phyloP scores from a whole-genome alignment of 2,888 invertebrate species.

The Dascillus cervinus region DNA sequence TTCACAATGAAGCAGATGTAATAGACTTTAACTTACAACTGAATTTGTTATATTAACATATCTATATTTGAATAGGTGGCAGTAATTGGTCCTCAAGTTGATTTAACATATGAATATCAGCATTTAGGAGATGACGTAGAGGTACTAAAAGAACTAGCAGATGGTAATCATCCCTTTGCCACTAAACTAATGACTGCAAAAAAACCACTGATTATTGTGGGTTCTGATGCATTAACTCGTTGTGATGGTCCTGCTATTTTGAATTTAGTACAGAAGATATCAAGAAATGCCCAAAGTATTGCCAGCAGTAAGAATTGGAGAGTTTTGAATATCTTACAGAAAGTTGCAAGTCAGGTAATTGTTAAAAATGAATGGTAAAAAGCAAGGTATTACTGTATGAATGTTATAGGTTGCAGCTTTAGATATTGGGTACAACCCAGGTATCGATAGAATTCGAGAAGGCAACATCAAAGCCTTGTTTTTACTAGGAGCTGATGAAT shows the following conservation, averaged over 20 bases:
- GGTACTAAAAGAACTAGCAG: slow-evolving; percentile 65
- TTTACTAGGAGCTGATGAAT: slow-evolving; percentile 91
- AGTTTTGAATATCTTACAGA: slow-evolving; percentile 89
- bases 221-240: slow-evolving; percentile 74
- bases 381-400: background rate
- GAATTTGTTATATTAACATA: background rate
- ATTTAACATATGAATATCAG: slow-evolving; percentile 88
- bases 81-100: slow-evolving; percentile 82
- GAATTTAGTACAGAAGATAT: slow-evolving; percentile 65
- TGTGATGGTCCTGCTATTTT: slow-evolving; percentile 71
- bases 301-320: slow-evolving; percentile 52
- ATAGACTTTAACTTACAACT: slow-evolving; percentile 6
- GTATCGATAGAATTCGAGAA: slow-evolving; percentile 53
- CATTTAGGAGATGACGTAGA: slow-evolving; percentile 78
- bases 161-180: slow-evolving; percentile 62
- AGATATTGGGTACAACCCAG: slow-evolving; percentile 87
- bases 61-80: slow-evolving; percentile 51
- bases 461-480: slow-evolving; percentile 73
- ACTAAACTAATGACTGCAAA: slow-evolving; percentile 68
- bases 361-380: slow-evolving; percentile 4
- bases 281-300: slow-evolving; percentile 51
- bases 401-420: slow-evolving; percentile 72
- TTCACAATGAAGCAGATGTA: slow-evolving; percentile 81
- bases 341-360: slow-evolving; percentile 70
- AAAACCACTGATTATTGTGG: slow-evolving; percentile 85